Evolutionary conservation across 2,797 vertebrate genomes (phyloP), one percentile per base, ranked within the genome.

Genomic region (Hyperoplus immaculatus): DNA sequence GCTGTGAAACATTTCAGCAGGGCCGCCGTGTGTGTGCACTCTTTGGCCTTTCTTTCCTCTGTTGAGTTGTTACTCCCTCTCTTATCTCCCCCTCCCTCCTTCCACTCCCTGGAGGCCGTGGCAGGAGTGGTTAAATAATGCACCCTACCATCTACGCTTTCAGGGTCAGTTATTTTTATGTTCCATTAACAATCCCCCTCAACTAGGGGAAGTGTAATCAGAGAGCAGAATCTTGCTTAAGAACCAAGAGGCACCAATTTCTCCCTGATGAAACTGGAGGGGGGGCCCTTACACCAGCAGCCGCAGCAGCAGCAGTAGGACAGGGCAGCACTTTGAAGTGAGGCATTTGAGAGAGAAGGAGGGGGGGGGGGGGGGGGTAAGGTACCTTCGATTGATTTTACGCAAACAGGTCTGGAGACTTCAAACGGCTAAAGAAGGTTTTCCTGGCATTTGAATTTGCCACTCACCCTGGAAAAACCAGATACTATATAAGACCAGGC

Each of bases 341-440:
- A 77, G 77, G 85, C 72, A 77, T 90, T 87, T 74, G 79, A 78
- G 85, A 88, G 29, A 29, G 29, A 2, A 3, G 3, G 29, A 2
- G 29, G 29, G 29, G 29, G 2, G 2, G 29, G 29, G 2, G 2
- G 29, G 29, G 29, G 29, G 29, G 29, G 29, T 21, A 82, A 88
- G 86, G 89, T 90, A 81, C 76, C 81, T 66, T 65, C 11, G 72
- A 93, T 91, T 91, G 90, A 94, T 94, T 94, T 93, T 92, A 94
- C 79, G 81, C 89, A 92, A 91, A 91, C 89, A 90, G 83, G 91
- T 89, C 87, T 86, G 81, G 84, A 85, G 91, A 93, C 92, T 89
- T 93, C 92, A 93, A 93, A 94, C 92, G 90, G 80, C 77, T 69
- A 84, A 91, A 89, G 81, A 83, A 85, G 86, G 82, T 88, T 90